phyloP scores from a whole-genome alignment of 1,140 invertebrate genomes.

The Drosophila kohkoa region DNA sequence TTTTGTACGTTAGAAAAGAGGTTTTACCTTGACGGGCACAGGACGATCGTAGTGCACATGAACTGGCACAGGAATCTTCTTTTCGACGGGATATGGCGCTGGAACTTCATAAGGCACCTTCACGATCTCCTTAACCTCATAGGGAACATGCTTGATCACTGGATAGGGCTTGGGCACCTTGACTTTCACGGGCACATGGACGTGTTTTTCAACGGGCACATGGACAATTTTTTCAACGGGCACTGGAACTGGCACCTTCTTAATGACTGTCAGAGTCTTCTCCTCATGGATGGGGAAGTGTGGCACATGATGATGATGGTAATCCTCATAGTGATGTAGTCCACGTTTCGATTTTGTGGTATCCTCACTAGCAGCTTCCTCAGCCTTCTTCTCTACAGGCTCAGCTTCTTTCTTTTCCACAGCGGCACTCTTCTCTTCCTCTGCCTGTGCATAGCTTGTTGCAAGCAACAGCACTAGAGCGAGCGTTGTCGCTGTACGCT shows the following conservation, averaged over 20 bases:
- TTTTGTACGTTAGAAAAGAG: neutral
- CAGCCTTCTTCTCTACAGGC: constrained; percentile 79
- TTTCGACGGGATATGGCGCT: constrained; percentile 89
- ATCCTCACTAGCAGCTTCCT: constrained; percentile 84
- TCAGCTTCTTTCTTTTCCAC: constrained; percentile 85
- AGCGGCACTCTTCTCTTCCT: constrained; percentile 83
- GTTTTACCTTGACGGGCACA: constrained; percentile 86
- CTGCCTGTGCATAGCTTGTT: constrained; percentile 81
- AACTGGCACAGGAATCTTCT: constrained; percentile 86
- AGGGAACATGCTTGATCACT: constrained; percentile 88
- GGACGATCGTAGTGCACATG: constrained; percentile 88
- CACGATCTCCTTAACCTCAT: constrained; percentile 88
- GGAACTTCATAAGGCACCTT: constrained; percentile 88
- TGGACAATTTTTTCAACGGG: constrained; percentile 87
- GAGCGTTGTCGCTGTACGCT: constrained; percentile 85
- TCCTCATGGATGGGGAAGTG: constrained; percentile 85
- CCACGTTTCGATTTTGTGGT: constrained; percentile 90
- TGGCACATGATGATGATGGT: constrained; percentile 80
- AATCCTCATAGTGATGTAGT: constrained; percentile 86
- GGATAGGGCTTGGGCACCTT: constrained; percentile 87
- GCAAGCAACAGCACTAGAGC: constrained; percentile 85
- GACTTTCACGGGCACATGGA: constrained; percentile 87
- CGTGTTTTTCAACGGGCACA: constrained; percentile 86
- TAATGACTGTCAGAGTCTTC: constrained; percentile 91
- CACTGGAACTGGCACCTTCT: constrained; percentile 89